These are phyloP conservation scores for Lithobates sylvaticus DNA, from an alignment of 2,797 vertebrate genomes.

Conservation along the genomic window DNA sequence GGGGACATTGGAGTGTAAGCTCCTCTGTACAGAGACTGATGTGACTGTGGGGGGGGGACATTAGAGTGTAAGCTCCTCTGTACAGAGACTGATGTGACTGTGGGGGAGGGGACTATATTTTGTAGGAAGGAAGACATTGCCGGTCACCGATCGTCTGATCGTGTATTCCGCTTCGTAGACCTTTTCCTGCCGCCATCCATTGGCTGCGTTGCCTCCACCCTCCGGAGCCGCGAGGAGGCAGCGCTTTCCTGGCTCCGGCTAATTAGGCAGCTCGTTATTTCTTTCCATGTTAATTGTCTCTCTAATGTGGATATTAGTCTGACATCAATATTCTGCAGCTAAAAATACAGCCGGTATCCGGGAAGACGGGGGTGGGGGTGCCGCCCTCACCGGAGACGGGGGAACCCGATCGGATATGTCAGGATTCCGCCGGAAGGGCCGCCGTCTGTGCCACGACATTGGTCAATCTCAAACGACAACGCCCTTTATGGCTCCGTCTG, in stretches of 20 bases:
- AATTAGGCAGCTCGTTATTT: constrained; percentile 60
- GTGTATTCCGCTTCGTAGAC: not conserved
- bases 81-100: too few species aligned
- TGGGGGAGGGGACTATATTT: too few species aligned
- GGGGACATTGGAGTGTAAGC: too few species aligned
- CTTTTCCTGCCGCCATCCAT: not conserved
- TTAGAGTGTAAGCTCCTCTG: too few species aligned
- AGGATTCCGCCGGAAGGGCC: not conserved
- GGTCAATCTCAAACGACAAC: not conserved
- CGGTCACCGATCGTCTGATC: not conserved
- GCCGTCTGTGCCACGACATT: not conserved
- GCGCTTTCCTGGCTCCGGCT: constrained; percentile 63
- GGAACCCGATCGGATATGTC: not conserved
- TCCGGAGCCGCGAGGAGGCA: not conserved
- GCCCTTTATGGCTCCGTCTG: too few species aligned
- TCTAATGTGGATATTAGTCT: constrained; percentile 58
- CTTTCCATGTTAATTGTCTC: constrained; percentile 60
- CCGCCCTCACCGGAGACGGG: not conserved
- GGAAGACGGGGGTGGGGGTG: constrained; percentile 18
- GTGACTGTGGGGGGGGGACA: too few species aligned
- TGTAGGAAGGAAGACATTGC: too few species aligned
- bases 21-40: too few species aligned
- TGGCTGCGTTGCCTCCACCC: not conserved
- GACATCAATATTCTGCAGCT: constrained; percentile 54
- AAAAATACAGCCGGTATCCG: constrained; percentile 55